These are phyloP conservation scores for Phragmatobia fuliginosa DNA, from an alignment of 2,888 invertebrate genomes.

Conservation along the genomic window DNA sequence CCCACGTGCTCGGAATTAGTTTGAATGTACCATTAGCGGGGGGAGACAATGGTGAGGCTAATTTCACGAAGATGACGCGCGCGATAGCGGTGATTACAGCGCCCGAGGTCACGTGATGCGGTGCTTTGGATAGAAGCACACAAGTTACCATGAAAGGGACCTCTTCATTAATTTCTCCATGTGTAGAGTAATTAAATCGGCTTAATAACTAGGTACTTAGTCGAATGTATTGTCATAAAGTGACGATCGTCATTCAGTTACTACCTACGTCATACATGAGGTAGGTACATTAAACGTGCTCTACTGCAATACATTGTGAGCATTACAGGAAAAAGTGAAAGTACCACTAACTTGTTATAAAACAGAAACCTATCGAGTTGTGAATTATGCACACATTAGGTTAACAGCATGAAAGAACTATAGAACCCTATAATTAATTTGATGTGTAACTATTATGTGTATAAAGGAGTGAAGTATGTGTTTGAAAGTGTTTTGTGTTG, in stretches of 20 bases:
- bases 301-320: not conserved
- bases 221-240: not conserved
- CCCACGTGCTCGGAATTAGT: constrained; percentile 45
- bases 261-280: not conserved
- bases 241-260: not conserved
- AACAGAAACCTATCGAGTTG: not conserved
- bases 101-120: constrained; percentile 47
- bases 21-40: constrained; percentile 54
- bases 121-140: not conserved
- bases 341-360: not conserved
- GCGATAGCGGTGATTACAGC: constrained; percentile 52
- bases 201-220: not conserved
- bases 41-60: constrained; percentile 54
- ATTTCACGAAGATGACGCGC: constrained; percentile 54
- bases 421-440: not conserved
- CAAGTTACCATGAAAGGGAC: not conserved
- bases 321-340: not conserved
- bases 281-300: not conserved
- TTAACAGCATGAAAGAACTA: not conserved
- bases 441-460: not conserved
- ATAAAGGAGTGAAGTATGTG: not conserved
- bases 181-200: not conserved
- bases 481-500: constrained; percentile 26
- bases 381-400: not conserved
- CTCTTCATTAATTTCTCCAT: constrained; percentile 12